A percentile compares a stretch with the other conserved stretches of the same genome.
phyloP scores from a whole-genome alignment of 2,113 vertebrate species.

The Oenanthe melanoleuca region DNA sequence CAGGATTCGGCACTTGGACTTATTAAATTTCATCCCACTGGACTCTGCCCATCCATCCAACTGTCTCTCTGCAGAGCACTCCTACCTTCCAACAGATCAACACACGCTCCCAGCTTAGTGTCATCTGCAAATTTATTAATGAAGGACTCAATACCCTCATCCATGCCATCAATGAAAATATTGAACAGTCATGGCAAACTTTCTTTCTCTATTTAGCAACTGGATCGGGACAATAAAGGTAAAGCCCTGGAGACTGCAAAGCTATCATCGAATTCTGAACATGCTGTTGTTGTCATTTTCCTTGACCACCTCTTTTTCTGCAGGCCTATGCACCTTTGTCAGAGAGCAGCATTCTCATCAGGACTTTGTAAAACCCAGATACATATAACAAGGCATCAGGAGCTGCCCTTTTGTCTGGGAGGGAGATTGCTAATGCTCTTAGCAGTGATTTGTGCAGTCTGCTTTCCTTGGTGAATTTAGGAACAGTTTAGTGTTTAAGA shows the following conservation, averaged over 20 bases:
- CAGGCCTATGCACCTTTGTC: not conserved
- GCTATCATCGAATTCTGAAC: not conserved
- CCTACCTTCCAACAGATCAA: too few relatives aligned
- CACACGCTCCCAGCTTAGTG: too few relatives aligned
- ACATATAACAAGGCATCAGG: not conserved
- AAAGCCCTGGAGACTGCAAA: not conserved
- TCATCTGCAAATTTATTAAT: too few relatives aligned
- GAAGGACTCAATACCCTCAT: too few relatives aligned
- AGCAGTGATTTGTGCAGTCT: not conserved
- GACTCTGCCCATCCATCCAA: too few relatives aligned
- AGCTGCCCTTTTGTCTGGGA: conserved; percentile 35
- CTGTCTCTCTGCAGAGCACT: too few relatives aligned
- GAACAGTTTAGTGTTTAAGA: conserved; percentile 21
- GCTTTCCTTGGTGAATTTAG: conserved; percentile 34
- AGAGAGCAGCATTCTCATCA: not conserved
- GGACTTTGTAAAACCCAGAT: not conserved
- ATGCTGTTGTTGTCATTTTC: not conserved
- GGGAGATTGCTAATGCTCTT: not conserved
- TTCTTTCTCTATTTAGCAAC: not conserved
- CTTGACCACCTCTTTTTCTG: not conserved
- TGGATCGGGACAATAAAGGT: not conserved
- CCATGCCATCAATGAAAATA: too few relatives aligned
- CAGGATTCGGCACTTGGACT: too few relatives aligned
- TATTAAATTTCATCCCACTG: too few relatives aligned
- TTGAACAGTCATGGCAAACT: not conserved